These are phyloP conservation scores for Litoditis marina DNA, from an alignment of 2,888 invertebrate genomes.

Conservation along the genomic window DNA sequence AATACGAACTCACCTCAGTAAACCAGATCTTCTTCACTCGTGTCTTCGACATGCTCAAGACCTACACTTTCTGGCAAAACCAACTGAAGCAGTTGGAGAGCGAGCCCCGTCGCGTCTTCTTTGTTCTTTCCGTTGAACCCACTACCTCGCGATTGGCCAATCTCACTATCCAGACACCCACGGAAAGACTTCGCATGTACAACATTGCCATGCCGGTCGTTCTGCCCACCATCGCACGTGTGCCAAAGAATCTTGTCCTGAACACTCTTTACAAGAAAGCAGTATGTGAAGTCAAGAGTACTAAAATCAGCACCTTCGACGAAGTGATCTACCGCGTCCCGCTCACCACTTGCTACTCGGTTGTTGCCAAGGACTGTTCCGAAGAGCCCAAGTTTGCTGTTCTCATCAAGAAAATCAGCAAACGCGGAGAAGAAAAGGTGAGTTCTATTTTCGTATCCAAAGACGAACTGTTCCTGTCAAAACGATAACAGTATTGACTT, in stretches of 20 bases:
- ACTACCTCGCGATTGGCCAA: conserved; percentile 45
- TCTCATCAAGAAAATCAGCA: conserved; percentile 55
- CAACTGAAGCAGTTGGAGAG: conserved; percentile 18
- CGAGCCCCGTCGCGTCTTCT: conserved; percentile 28
- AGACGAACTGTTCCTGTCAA: not conserved
- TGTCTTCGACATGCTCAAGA: conserved; percentile 43
- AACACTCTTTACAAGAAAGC: conserved; percentile 15
- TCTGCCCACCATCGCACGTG: conserved; percentile 14
- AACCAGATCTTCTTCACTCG: conserved; percentile 29
- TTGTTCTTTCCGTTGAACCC: conserved; percentile 52
- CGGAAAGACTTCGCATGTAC: conserved; percentile 32
- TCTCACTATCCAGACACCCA: conserved; percentile 49
- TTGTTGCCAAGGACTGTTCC: conserved; percentile 64
- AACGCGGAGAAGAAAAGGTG: conserved; percentile 38
- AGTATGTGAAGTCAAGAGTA: conserved; percentile 31
- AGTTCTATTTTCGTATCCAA: not conserved
- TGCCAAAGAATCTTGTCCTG: conserved; percentile 13
- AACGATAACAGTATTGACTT: not conserved
- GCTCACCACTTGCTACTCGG: conserved; percentile 61
- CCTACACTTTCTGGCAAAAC: conserved; percentile 40
- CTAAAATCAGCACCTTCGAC: conserved; percentile 59
- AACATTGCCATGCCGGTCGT: conserved; percentile 31
- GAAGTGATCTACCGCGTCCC: conserved; percentile 49
- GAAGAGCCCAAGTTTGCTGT: conserved; percentile 61
- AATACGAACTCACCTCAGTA: conserved; percentile 38